phyloP scores from a whole-genome alignment of 2,113 vertebrate species.

The Myotis davidii region DNA sequence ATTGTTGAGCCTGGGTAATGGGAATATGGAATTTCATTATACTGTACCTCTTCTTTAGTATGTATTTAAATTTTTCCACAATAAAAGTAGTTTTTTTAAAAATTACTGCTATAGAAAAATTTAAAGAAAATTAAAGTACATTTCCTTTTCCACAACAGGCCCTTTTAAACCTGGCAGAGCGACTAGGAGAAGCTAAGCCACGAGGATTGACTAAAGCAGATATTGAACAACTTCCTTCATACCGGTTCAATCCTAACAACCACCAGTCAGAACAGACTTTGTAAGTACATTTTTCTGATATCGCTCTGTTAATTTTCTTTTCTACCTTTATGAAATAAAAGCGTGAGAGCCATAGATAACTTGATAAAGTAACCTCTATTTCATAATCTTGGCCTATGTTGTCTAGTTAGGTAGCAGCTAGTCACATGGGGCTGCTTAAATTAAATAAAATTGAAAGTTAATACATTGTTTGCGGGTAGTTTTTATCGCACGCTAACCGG shows the following conservation, averaged over 20 bases:
- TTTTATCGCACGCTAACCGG: no score
- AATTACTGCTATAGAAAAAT: neutral
- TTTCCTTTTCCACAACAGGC: slow-evolving; percentile 85
- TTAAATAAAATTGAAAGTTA: neutral
- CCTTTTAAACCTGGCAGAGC: slow-evolving; percentile 96
- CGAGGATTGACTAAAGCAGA: slow-evolving; percentile 96
- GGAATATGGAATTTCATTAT: neutral
- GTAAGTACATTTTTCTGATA: slow-evolving; percentile 85
- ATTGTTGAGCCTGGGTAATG: neutral
- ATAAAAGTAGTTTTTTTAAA: neutral
- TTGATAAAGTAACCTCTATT: neutral
- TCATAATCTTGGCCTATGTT: neutral
- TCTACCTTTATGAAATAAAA: slow-evolving; percentile 41
- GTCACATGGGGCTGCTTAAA: neutral
- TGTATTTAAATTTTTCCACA: neutral
- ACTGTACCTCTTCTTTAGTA: neutral
- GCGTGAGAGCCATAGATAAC: neutral
- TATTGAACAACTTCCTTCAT: slow-evolving; percentile 98
- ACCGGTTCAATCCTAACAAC: slow-evolving; percentile 98
- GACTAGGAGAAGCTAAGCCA: slow-evolving; percentile 97
- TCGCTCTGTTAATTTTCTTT: neutral
- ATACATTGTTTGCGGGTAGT: no score
- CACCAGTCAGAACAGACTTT: slow-evolving; percentile 98
- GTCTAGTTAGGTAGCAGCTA: neutral
- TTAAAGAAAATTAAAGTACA: neutral